Evolutionary conservation across 2,113 vertebrate species (phyloP).

Genomic region (Riparia riparia): DNA sequence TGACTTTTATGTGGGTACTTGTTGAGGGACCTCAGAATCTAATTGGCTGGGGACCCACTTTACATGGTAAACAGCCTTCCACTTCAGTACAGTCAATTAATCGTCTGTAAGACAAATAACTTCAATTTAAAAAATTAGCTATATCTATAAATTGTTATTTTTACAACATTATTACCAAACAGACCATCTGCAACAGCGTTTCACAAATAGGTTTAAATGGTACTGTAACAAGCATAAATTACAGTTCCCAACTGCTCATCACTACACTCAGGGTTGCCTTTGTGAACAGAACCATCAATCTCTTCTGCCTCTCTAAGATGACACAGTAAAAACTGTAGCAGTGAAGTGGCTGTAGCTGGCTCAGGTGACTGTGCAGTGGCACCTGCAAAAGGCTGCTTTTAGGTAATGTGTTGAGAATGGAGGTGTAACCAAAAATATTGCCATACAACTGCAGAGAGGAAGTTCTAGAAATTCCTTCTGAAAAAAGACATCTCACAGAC

Average conservation of each 20-base stretch:
- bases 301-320: neutral
- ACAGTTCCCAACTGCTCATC: neutral
- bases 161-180: neutral
- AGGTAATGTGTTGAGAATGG: neutral
- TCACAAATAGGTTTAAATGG: neutral
- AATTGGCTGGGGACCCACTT: conserved; percentile 65
- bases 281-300: neutral
- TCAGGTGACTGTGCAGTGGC: neutral
- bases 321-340: neutral
- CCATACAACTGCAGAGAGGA: neutral
- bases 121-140: neutral
- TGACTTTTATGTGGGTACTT: conserved; percentile 75
- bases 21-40: conserved; percentile 76
- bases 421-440: neutral
- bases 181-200: neutral
- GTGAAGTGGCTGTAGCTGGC: neutral
- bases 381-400: neutral
- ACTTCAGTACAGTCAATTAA: conserved; percentile 19
- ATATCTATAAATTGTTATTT: neutral
- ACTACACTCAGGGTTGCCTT: neutral
- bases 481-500: neutral
- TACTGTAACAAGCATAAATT: neutral
- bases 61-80: neutral
- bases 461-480: neutral
- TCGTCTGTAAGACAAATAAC: conserved; percentile 58